These are phyloP conservation scores for Cromileptes altivelis DNA, from an alignment of 2,113 vertebrate species.

Conservation along the genomic window DNA sequence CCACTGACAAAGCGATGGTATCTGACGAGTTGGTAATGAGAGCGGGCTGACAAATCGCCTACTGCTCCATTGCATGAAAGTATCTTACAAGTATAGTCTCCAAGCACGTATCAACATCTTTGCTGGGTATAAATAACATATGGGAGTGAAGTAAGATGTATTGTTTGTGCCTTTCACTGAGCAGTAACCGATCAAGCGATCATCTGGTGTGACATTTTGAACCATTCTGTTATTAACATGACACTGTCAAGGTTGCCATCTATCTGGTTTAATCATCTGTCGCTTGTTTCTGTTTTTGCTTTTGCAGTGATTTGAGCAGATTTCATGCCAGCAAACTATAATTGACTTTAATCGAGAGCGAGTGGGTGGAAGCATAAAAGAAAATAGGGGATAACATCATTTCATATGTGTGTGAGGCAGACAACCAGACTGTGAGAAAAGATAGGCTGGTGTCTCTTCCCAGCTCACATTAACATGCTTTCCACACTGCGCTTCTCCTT, in stretches of 20 bases:
- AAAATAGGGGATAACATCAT: neutral
- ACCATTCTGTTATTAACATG: neutral
- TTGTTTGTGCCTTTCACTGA: neutral
- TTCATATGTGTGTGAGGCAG: constrained; percentile 5
- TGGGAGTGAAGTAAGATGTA: neutral
- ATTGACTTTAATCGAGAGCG: constrained; percentile 15
- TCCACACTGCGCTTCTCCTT: neutral
- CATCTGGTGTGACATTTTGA: neutral
- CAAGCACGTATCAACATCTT: neutral
- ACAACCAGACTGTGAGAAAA: neutral
- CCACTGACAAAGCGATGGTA: no score
- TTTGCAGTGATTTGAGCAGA: constrained; percentile 3
- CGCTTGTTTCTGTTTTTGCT: neutral
- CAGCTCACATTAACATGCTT: constrained; percentile 28
- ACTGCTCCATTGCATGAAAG: no score
- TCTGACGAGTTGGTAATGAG: no score
- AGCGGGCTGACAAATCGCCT: no score
- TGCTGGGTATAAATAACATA: neutral
- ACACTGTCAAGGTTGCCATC: neutral
- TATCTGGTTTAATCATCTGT: constrained; percentile 10
- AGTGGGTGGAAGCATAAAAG: neutral
- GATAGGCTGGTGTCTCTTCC: neutral
- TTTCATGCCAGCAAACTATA: neutral
- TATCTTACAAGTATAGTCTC: neutral
- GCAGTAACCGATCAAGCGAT: neutral